Evolutionary conservation across 2,113 vertebrate genomes (phyloP).

Genomic region (Leptosomus discolor): DNA sequence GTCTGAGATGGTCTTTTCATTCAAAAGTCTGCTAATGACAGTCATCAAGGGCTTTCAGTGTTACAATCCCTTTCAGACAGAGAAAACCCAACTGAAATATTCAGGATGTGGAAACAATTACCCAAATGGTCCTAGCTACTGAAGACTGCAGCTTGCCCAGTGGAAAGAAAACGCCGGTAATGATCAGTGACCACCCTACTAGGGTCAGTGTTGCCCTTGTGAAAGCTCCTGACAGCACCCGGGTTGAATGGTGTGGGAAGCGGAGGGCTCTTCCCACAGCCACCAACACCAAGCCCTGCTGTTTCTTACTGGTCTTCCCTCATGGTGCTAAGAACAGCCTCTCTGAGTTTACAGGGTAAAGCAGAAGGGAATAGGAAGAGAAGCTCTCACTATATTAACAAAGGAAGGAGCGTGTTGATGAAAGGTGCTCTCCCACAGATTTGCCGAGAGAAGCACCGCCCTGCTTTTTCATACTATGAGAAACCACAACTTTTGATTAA

Average conservation of each 20-base stretch:
- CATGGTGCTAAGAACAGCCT: no score
- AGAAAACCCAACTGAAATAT: neutral
- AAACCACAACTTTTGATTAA: neutral
- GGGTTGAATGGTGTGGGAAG: neutral
- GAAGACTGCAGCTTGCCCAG: neutral
- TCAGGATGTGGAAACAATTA: neutral
- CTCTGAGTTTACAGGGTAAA: neutral
- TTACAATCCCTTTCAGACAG: neutral
- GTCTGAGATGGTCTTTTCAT: neutral
- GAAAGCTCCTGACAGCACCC: no score
- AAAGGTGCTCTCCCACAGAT: neutral
- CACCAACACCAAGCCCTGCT: neutral
- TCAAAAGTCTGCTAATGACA: neutral
- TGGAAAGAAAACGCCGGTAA: neutral
- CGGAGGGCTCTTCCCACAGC: neutral
- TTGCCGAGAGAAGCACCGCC: neutral
- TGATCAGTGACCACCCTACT: neutral
- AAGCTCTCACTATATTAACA: no score
- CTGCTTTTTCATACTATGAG: neutral
- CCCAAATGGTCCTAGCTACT: neutral
- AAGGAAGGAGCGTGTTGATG: neutral
- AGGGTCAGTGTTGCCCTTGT: neutral
- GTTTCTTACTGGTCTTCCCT: neutral
- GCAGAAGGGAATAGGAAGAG: neutral
- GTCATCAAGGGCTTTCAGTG: neutral